Evolutionary conservation across 2,888 invertebrate genomes (phyloP), one percentile per base, ranked within the genome.

Genomic region (Volucella inanis): DNA sequence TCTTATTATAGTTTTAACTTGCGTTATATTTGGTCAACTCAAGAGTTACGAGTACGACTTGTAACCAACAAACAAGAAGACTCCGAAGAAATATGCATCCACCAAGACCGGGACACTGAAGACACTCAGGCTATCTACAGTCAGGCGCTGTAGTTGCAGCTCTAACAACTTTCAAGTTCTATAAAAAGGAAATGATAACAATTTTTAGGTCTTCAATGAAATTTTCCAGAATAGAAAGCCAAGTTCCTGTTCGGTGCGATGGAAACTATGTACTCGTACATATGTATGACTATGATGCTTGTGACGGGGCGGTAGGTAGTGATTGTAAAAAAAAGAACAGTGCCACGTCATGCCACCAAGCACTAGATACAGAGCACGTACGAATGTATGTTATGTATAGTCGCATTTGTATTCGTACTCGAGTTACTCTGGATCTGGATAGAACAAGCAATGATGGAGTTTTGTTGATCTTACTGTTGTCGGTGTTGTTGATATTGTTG

Each of bases 141-240:
- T 31, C 45, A 22, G 47, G 41, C 18, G n/a, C 38, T 10, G 45
- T 3, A 50, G 38, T 18, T 3, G 12, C 3, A 18, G 41, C 43
- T 22, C 18, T 38, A 61, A 52, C 67, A 52, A 84, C 80, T 80
- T 84, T 84, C 84, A 67, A 84, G 84, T 84, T 84, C 84, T 84
- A 80, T 70, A 70, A 84, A 84, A 71, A 71, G 70, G 84, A 75
- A 84, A 76, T 84, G 84, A 84, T 84, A 84, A 80, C 80, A 80
- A 80, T 84, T 80, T 84, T 84, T 80, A 80, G 84, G 84, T 80
- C 80, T 75, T 74, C 79, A 64, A 59, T 64, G 77, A 82, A 78
- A 50, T 72, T 31, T 57, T 70, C 14, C 57, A 59, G 71, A 82
- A 82, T 80, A 84, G 84, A 84, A 84, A 84, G 84, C 80, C 52